phyloP scores from a whole-genome alignment of 2,113 vertebrate species.

The Neotoma lepida region DNA sequence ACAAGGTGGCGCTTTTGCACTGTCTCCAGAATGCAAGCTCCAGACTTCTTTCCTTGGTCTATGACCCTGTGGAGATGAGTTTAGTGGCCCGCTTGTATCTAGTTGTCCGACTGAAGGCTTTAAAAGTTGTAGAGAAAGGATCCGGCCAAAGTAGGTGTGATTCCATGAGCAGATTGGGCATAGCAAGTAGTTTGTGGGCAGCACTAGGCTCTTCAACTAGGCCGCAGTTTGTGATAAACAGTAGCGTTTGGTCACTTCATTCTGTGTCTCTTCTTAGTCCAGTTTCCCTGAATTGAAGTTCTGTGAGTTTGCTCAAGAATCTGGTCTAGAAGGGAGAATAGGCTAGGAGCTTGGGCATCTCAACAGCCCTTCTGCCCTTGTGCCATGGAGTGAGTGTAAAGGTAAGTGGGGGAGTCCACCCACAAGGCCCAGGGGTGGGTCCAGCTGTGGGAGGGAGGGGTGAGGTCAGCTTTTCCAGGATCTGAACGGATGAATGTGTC shows the following conservation, averaged over 20 bases:
- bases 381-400: too few species aligned
- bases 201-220: background rate
- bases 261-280: background rate
- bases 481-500: background rate
- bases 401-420: too few species aligned
- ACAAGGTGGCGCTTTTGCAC: constrained; percentile 57
- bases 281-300: background rate
- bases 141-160: background rate
- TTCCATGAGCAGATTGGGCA: background rate
- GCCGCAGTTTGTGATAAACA: too few species aligned
- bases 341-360: background rate
- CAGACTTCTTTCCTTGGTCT: background rate
- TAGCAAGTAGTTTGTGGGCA: background rate
- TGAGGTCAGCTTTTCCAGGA: background rate
- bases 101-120: background rate
- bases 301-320: background rate
- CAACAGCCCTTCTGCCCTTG: background rate
- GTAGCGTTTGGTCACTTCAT: background rate
- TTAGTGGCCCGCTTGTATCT: background rate
- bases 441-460: background rate
- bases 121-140: background rate
- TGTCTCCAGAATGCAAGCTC: background rate
- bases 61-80: background rate
- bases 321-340: background rate
- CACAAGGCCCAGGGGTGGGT: accelerated